Evolutionary conservation across 2,113 vertebrate species (phyloP).

Genomic region (Anoura caudifer): DNA sequence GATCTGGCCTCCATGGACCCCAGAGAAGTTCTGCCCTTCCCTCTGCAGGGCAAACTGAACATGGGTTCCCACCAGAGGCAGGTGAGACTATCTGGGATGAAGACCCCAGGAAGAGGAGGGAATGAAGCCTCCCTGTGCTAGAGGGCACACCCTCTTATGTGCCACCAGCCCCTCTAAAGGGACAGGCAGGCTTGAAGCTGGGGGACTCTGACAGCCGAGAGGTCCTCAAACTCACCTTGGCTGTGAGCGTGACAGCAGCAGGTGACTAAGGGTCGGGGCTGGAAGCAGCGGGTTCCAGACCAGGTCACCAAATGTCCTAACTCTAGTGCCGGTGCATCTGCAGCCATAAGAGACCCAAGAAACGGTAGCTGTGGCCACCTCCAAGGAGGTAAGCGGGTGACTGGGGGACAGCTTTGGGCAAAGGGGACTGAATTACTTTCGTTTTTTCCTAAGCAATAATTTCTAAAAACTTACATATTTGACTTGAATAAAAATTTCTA

Average conservation of each 20-base stretch:
- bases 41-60: not conserved
- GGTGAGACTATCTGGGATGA: not conserved
- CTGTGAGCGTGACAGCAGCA: no score
- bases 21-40: rapidly evolving
- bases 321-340: not conserved
- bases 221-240: not conserved
- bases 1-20: no score
- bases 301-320: not conserved
- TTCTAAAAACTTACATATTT: not conserved
- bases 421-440: not conserved
- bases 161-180: not conserved
- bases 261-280: not conserved
- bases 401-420: not conserved
- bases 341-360: not conserved
- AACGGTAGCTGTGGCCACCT: not conserved
- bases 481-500: not conserved
- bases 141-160: not conserved
- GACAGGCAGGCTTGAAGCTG: not conserved
- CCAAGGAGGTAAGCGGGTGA: not conserved
- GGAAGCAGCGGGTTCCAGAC: not conserved
- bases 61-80: not conserved
- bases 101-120: no score
- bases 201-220: not conserved
- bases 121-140: not conserved
- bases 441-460: not conserved